A percentile compares a stretch with the other conserved stretches of the same genome.
Evolutionary conservation across 2,888 invertebrate species (phyloP).

Genomic region (Linnaemya tessellans): DNA sequence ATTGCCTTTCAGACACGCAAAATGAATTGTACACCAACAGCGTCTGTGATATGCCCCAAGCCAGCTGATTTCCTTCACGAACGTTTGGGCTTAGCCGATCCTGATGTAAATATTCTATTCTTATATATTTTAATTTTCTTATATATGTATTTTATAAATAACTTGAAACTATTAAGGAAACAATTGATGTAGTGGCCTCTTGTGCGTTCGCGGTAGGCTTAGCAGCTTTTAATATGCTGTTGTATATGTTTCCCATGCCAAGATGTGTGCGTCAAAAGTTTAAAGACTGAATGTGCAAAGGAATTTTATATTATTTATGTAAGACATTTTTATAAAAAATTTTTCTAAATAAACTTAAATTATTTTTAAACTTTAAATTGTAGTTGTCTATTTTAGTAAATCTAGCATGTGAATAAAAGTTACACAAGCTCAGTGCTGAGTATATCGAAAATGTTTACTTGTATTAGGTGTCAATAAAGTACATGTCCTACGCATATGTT

Average conservation of each 20-base stretch:
- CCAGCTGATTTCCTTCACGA: constrained; percentile 82
- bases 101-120: constrained; percentile 78
- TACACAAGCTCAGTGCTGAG: no score
- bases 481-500: no score
- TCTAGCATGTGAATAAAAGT: no score
- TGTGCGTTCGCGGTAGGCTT: constrained; percentile 92
- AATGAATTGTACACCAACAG: constrained; percentile 84
- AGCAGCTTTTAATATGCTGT: constrained; percentile 91
- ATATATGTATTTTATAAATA: neutral
- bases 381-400: neutral
- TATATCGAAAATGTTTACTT: no score
- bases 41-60: constrained; percentile 82
- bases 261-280: constrained; percentile 94
- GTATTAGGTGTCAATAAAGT: no score
- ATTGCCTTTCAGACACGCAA: constrained; percentile 87
- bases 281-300: constrained; percentile 83
- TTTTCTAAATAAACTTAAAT: neutral
- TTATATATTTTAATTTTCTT: neutral
- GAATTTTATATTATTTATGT: neutral
- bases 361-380: neutral
- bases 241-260: constrained; percentile 93
- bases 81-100: constrained; percentile 82
- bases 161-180: constrained; percentile 84
- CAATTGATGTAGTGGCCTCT: constrained; percentile 90
- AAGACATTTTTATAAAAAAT: neutral